Evolutionary conservation across 2,888 invertebrate species (phyloP).

Genomic region (Agriotes lineatus): DNA sequence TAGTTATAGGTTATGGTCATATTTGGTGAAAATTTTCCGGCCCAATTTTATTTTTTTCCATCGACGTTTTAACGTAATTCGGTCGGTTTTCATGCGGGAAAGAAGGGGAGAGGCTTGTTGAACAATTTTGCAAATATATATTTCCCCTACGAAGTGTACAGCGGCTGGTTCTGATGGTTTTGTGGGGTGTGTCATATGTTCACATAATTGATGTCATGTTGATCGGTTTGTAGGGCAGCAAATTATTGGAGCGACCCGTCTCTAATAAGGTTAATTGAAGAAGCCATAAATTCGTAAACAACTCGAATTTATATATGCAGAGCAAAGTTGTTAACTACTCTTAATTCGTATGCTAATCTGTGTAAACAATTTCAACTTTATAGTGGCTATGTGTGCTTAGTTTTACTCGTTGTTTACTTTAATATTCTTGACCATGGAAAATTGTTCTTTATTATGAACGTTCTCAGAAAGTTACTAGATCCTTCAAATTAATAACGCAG

Average conservation of each 20-base stretch:
- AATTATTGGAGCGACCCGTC: constrained; percentile 53
- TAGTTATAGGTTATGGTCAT: constrained; percentile 60
- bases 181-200: constrained; percentile 43
- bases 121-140: background rate
- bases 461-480: too few species aligned
- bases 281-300: constrained; percentile 39
- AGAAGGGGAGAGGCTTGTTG: background rate
- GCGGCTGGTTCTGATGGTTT: constrained; percentile 27
- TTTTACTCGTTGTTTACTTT: too few species aligned
- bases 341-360: background rate
- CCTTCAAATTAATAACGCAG: too few species aligned
- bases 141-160: background rate
- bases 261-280: constrained; percentile 57
- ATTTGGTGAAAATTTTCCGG: constrained; percentile 61
- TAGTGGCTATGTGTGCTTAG: too few species aligned
- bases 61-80: constrained; percentile 23
- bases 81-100: background rate
- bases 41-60: constrained; percentile 47
- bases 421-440: too few species aligned
- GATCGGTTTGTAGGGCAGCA: constrained; percentile 51
- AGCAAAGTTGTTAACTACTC: constrained; percentile 8
- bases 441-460: too few species aligned
- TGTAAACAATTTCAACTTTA: background rate
- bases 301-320: constrained; percentile 11
- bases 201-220: constrained; percentile 47